Percentiles rank a stretch among this genome's conserved stretches.
phyloP scores from a whole-genome alignment of 2,888 invertebrate genomes.

The Pedicia rivosa region DNA sequence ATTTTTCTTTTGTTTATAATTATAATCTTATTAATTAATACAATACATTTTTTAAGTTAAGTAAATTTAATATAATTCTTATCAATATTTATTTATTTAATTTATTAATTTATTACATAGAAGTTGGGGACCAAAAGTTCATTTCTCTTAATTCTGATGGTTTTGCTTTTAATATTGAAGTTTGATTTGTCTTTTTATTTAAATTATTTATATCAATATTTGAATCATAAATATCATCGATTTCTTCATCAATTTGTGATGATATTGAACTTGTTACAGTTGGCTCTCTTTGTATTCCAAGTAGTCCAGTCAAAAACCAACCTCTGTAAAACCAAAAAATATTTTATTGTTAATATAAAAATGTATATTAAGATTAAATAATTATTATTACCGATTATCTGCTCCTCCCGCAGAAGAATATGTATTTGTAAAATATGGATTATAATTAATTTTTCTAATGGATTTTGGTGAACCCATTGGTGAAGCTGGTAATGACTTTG shows the following conservation, averaged over 20 bases:
- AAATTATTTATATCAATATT: conserved; percentile 1
- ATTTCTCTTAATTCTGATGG: conserved; percentile 62
- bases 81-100: too few relatives aligned
- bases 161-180: conserved; percentile 35
- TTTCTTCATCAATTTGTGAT: conserved; percentile 43
- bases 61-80: too few relatives aligned
- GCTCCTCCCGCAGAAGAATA: conserved; percentile 14
- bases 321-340: conserved; percentile 30
- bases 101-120: too few relatives aligned
- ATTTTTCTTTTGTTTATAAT: too few relatives aligned
- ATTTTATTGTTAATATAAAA: conserved; percentile 11
- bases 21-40: too few relatives aligned
- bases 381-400: conserved; percentile 10
- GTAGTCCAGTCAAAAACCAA: conserved; percentile 48
- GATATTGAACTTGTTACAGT: conserved; percentile 35
- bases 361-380: background rate
- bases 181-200: conserved; percentile 11
- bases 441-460: conserved; percentile 30
- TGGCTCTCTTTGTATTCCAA: conserved; percentile 47
- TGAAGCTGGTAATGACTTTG: conserved; percentile 53
- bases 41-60: too few relatives aligned
- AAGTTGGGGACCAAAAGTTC: conserved; percentile 77
- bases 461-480: conserved; percentile 42
- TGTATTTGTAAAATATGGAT: conserved; percentile 38
- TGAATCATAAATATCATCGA: conserved; percentile 18